phyloP scores from a whole-genome alignment of 2,113 vertebrate species.

The Coregonus clupeaformis region DNA sequence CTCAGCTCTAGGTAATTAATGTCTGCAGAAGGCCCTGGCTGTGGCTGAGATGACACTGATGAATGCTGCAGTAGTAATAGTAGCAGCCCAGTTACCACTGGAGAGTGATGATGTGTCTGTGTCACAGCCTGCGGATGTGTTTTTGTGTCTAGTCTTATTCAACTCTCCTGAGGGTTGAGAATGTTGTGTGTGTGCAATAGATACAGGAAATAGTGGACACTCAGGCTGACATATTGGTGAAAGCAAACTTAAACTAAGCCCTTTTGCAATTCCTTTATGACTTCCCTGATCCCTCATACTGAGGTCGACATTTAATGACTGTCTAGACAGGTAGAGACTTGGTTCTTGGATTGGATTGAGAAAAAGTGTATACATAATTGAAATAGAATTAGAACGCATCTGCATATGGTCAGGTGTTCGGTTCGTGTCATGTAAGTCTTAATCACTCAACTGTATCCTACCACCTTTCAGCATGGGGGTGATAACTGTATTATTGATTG shows the following conservation, averaged over 20 bases:
- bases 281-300: not conserved
- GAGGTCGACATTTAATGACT: not conserved
- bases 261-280: not conserved
- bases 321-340: not conserved
- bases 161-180: not conserved
- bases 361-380: too few relatives aligned
- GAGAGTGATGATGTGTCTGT: constrained; percentile 42
- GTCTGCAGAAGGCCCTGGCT: constrained; percentile 48
- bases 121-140: constrained; percentile 11
- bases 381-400: too few relatives aligned
- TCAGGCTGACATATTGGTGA: not conserved
- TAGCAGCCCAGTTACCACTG: constrained; percentile 32
- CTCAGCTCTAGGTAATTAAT: constrained; percentile 69
- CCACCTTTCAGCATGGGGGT: too few relatives aligned
- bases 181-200: not conserved
- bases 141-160: constrained; percentile 17
- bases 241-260: not conserved
- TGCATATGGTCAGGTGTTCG: too few relatives aligned
- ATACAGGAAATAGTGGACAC: not conserved
- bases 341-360: not conserved
- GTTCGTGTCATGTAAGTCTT: too few relatives aligned
- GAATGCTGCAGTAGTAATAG: constrained; percentile 60
- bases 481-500: too few relatives aligned
- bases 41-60: constrained; percentile 55
- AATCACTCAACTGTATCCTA: too few relatives aligned